Base-by-base conservation (phyloP, 2,113 vertebrate genomes). In the Saguinus midas region DNA sequence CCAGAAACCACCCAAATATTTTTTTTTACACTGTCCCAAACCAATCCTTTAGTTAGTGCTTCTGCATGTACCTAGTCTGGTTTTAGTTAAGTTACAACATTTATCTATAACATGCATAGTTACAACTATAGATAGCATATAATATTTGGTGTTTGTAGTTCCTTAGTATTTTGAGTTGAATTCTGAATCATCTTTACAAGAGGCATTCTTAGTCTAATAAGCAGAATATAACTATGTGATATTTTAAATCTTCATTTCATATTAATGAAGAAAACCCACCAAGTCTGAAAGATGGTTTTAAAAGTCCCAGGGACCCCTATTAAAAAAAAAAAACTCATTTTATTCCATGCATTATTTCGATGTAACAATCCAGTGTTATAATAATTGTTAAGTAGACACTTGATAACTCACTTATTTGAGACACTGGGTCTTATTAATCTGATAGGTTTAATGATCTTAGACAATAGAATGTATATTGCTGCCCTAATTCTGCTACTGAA, bases 391-490 rank as follows among this genome's bases (percentile, higher is more conserved):
- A 83, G 55, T 48, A 73, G 7, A 94, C 43, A 57, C 66, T 40
- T 95, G 81, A 72, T 68, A n/a, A 91, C 94, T 72, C 25, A 84
- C 5, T 55, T 88, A 72, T 64, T 87, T 94, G 78, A 73, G 17
- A 73, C 32, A 48, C n/a, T 94, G 27, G 37, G 6, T 93, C 70
- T 84, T 78, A 10, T 72, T 58, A 83, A 66, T 95, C 16, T 83
- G 25, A 40, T 43, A 45, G 20, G 2, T 66, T 64, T 83, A 57
- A 82, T 35, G 18, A 48, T 83, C 32, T 95, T 79, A 37, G 37
- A 76, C 66, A 82, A 83, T 82, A 87, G 72, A 93, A 23, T 14
- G 18, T 58, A 87, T 21, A 78, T 11, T 50, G 35, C 27, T 61
- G 5, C 40, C 23, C 10, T 16, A 76, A 23, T 23, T 82, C 5